Base-by-base conservation (phyloP, 2,888 invertebrate species). In the Ceratothoa steindachneri region DNA sequence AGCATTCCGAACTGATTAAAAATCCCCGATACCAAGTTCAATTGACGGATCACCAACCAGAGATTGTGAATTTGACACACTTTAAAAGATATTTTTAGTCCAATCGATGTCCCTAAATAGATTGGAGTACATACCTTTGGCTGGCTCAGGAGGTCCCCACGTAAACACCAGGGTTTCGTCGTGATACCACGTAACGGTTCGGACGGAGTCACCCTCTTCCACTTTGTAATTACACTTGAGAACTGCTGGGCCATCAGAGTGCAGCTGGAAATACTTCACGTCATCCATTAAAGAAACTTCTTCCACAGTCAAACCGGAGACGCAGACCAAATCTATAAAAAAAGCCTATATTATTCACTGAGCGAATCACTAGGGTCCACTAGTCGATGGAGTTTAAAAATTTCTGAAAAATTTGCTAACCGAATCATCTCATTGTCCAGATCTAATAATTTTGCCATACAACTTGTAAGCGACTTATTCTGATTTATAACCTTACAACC, bases 81-180 rank as follows among this genome's bases (percentile, higher is more conserved):
- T n/a, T n/a, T n/a, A n/a, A n/a, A n/a, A n/a, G n/a, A n/a, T n/a
- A n/a, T n/a, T n/a, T n/a, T n/a, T n/a, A n/a, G n/a, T n/a, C n/a
- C n/a, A n/a, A n/a, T n/a, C n/a, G n/a, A n/a, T n/a, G n/a, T n/a
- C n/a, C n/a, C n/a, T n/a, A n/a, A n/a, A n/a, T n/a, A n/a, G n/a
- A n/a, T n/a, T n/a, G n/a, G 7, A 41, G 5, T 1, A 24, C 60
- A 2, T 60, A 60, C 60, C 24, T 24, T 60, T n/a, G 1, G 60
- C 22, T 60, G 19, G 2, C 12, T 60, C 71, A n/a, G 71, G 65
- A 4, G 66, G 66, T n/a, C 64, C 31, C 71, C 71, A 71, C 2
- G 65, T 66, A 15, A 66, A 51, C 5, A 52, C 66, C 7, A 66
- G 27, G 22, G 28, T 29, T 9, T 29, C 71, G 28, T 71, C 66